These are phyloP conservation scores for Orbicella faveolata DNA, from an alignment of 64 coral and sea anemone genomes.

Conservation along the genomic window DNA sequence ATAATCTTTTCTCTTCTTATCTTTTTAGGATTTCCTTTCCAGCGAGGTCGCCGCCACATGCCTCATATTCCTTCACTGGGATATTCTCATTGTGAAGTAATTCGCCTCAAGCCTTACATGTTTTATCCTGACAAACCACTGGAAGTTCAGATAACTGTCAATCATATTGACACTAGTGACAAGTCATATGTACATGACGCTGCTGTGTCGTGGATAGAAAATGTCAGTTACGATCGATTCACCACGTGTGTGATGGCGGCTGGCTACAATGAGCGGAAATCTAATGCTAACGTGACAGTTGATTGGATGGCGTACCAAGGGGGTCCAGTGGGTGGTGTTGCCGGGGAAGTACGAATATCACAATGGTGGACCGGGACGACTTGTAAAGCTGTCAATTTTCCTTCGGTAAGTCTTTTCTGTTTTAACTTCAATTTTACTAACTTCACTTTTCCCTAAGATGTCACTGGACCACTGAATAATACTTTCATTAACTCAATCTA, in stretches of 20 bases:
- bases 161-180: no score
- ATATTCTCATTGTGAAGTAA: conserved; percentile 11
- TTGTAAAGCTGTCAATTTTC: neutral
- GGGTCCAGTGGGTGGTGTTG: conserved; percentile 1
- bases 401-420: neutral
- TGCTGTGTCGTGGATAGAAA: conserved; percentile 59
- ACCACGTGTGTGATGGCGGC: no score
- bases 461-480: no score
- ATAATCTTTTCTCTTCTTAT: neutral
- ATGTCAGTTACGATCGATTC: conserved; percentile 9
- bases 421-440: no score
- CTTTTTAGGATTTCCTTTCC: conserved; percentile 43
- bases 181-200: conserved; percentile 37
- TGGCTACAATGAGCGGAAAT: conserved; percentile 4
- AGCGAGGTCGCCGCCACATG: neutral
- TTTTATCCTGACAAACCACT: conserved; percentile 66
- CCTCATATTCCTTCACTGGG: neutral
- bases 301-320: conserved; percentile 60
- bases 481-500: no score
- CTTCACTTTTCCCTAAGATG: no score
- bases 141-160: no score
- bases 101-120: conserved; percentile 21
- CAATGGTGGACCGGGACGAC: conserved; percentile 37
- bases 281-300: neutral
- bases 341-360: neutral